These are phyloP conservation scores for Perccottus glenii DNA, from an alignment of 2,113 vertebrate species.

Conservation along the genomic window DNA sequence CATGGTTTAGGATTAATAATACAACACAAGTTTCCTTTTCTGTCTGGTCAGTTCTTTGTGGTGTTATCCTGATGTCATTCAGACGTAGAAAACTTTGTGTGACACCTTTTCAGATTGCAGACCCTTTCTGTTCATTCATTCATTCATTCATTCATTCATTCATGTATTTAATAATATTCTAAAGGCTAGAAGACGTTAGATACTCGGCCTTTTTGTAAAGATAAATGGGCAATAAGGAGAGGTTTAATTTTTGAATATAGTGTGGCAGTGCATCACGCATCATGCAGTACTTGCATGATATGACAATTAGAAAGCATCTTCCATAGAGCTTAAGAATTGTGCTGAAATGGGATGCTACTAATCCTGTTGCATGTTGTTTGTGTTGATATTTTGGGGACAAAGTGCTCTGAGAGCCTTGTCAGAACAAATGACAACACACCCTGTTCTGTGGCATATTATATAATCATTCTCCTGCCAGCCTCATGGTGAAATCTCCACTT, in stretches of 20 bases:
- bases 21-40: neutral
- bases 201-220: neutral
- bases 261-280: constrained; percentile 25
- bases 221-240: neutral
- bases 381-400: constrained; percentile 18
- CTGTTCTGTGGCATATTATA: constrained; percentile 40
- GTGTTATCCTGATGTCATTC: constrained; percentile 27
- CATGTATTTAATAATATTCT: constrained; percentile 29
- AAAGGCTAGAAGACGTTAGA: constrained; percentile 5
- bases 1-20: neutral
- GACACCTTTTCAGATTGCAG: constrained; percentile 19
- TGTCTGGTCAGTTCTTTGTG: neutral
- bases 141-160: too few species aligned
- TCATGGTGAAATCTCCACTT: constrained; percentile 37
- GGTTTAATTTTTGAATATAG: neutral
- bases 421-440: constrained; percentile 15
- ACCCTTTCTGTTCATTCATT: neutral
- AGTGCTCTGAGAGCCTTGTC: constrained; percentile 25
- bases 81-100: constrained; percentile 29
- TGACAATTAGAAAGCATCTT: neutral
- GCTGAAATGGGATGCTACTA: neutral
- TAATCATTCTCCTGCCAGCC: constrained; percentile 47
- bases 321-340: neutral
- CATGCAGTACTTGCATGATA: constrained; percentile 8
- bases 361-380: neutral